Evolutionary conservation across 2,888 invertebrate genomes (phyloP).

Genomic region (Synergus japonicus): DNA sequence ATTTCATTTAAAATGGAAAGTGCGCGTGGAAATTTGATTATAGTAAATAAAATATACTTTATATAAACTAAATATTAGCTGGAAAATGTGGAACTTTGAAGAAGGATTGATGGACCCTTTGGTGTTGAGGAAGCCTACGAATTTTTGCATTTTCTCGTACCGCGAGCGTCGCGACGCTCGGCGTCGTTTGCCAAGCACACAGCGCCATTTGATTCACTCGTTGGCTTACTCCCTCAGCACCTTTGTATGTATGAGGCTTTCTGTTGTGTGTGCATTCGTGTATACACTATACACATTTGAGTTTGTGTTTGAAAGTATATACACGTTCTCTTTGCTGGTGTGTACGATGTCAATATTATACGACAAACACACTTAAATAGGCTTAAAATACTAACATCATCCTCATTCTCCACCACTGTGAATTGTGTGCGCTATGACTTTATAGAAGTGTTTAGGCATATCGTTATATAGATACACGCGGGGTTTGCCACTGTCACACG

Average conservation of each 20-base stretch:
- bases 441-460: conserved; percentile 71
- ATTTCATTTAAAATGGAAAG: too few relatives aligned
- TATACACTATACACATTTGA: conserved; percentile 46
- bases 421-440: conserved; percentile 68
- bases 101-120: conserved; percentile 11
- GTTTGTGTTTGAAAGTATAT: conserved; percentile 42
- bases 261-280: conserved; percentile 19
- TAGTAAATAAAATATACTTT: not conserved
- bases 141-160: conserved; percentile 27
- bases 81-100: conserved; percentile 2
- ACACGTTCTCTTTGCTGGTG: conserved; percentile 71
- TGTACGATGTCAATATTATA: conserved; percentile 77
- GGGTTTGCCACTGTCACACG: conserved; percentile 49
- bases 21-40: not conserved
- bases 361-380: conserved; percentile 77
- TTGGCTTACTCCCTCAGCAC: conserved; percentile 51
- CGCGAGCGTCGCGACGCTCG: conserved; percentile 53
- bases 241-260: conserved; percentile 36
- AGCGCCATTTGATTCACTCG: conserved; percentile 70
- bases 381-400: conserved; percentile 76
- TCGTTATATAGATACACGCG: conserved; percentile 55
- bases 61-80: not conserved
- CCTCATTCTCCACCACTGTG: conserved; percentile 61
- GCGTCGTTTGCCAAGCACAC: conserved; percentile 65
- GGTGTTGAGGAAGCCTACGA: conserved; percentile 16